These are phyloP conservation scores for Pagetopsis macropterus DNA, from an alignment of 2,797 vertebrate genomes.

Conservation along the genomic window DNA sequence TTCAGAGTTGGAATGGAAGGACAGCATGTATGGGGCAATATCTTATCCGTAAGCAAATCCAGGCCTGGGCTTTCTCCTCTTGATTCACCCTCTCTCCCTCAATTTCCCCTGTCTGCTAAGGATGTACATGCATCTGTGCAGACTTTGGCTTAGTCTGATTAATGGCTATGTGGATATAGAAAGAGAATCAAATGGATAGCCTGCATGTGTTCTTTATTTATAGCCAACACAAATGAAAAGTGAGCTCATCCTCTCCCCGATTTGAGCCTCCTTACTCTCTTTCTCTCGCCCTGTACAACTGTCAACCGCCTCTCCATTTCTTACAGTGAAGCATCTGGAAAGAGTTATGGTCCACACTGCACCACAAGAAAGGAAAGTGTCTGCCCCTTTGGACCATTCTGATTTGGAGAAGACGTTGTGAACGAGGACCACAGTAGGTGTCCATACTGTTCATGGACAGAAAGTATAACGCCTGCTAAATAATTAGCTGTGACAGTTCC, in stretches of 20 bases:
- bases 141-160: slow-evolving; percentile 74
- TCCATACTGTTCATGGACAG: slow-evolving; percentile 26
- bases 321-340: slow-evolving; percentile 77
- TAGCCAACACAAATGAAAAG: slow-evolving; percentile 83
- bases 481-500: background rate
- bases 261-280: slow-evolving; percentile 56
- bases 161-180: slow-evolving; percentile 69
- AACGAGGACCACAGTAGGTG: slow-evolving; percentile 54
- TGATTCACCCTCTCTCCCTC: slow-evolving; percentile 48
- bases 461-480: slow-evolving; percentile 32
- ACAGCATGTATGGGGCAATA: slow-evolving; percentile 53
- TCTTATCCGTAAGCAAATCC: slow-evolving; percentile 61
- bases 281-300: slow-evolving; percentile 58
- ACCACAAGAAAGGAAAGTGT: slow-evolving; percentile 71
- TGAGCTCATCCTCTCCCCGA: slow-evolving; percentile 81
- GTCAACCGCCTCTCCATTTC: slow-evolving; percentile 48
- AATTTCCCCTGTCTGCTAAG: slow-evolving; percentile 61
- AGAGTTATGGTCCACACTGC: slow-evolving; percentile 69
- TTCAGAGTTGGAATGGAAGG: slow-evolving; percentile 49
- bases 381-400: slow-evolving; percentile 42
- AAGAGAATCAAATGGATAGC: slow-evolving; percentile 78
- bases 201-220: slow-evolving; percentile 87
- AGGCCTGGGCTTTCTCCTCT: slow-evolving; percentile 63
- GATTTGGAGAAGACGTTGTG: slow-evolving; percentile 51
- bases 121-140: slow-evolving; percentile 66